A percentile compares a stretch with the other conserved stretches of the same genome.
phyloP scores from a whole-genome alignment of 2,113 vertebrate species.

The Panthera uncia region DNA sequence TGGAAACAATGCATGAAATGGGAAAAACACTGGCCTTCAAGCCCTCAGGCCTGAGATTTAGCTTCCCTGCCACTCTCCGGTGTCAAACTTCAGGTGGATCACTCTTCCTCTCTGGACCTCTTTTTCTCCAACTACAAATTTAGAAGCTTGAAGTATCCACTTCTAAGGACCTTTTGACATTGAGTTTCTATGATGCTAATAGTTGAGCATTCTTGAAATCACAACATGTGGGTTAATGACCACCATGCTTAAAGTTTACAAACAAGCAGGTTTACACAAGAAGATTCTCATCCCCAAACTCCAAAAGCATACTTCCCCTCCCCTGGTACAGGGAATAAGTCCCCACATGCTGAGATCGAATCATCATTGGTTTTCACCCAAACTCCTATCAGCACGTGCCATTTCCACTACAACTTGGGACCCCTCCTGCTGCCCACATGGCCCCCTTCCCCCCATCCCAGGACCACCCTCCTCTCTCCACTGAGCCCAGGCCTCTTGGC shows the following conservation, averaged over 20 bases:
- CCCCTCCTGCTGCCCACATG: neutral
- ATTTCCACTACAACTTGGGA: neutral
- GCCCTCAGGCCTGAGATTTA: neutral
- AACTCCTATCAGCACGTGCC: neutral
- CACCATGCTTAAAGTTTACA: neutral
- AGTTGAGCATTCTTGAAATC: neutral
- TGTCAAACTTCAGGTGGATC: neutral
- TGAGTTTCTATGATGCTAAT: neutral
- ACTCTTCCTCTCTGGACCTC: too few relatives aligned
- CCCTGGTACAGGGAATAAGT: neutral
- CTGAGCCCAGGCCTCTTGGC: too few relatives aligned
- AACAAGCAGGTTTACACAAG: neutral
- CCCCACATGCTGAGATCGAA: neutral
- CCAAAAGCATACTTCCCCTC: neutral
- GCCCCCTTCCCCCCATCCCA: accelerated
- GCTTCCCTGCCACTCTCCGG: neutral
- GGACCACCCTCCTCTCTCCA: neutral
- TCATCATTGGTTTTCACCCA: neutral
- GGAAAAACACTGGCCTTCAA: neutral
- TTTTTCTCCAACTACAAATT: neutral
- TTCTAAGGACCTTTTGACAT: neutral
- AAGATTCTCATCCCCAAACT: neutral
- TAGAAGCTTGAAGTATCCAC: too few relatives aligned
- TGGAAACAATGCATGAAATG: neutral
- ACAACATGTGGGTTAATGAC: neutral